Percentiles rank a stretch among this genome's conserved stretches.
phyloP scores from a whole-genome alignment of 2,888 invertebrate genomes.

The Eurytoma californica region DNA sequence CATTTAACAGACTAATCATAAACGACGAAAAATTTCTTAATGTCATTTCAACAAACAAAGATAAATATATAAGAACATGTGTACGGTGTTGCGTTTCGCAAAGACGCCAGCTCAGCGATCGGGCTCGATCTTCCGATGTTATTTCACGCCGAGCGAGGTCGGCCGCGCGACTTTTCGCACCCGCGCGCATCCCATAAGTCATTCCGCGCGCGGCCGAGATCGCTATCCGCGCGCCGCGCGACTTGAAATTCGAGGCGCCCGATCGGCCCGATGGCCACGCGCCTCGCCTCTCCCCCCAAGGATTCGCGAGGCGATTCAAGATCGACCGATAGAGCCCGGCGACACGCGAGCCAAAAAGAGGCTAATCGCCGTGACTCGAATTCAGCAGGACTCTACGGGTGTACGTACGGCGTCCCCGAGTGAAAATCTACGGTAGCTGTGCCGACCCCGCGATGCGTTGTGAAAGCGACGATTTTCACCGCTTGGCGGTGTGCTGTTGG shows the following conservation, averaged over 20 bases:
- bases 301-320: background rate
- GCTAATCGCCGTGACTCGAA: slow-evolving; percentile 36
- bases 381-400: background rate
- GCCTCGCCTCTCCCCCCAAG: background rate
- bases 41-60: no score
- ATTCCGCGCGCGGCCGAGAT: no score
- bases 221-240: background rate
- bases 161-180: background rate
- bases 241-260: background rate
- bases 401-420: no score
- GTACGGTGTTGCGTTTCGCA: background rate
- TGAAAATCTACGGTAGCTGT: slow-evolving; percentile 4
- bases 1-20: no score
- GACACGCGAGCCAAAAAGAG: background rate
- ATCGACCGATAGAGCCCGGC: background rate
- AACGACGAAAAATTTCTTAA: no score
- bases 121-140: no score
- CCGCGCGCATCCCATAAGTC: no score
- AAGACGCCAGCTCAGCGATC: background rate
- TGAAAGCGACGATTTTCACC: background rate
- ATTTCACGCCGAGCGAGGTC: no score
- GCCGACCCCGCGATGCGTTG: background rate
- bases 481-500: background rate
- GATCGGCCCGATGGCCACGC: background rate
- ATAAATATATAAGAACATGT: no score